A percentile compares a stretch with the other conserved stretches of the same genome.
Conservation (phyloP, 2,113 vertebrate genomes). For the Lota lota region DNA sequence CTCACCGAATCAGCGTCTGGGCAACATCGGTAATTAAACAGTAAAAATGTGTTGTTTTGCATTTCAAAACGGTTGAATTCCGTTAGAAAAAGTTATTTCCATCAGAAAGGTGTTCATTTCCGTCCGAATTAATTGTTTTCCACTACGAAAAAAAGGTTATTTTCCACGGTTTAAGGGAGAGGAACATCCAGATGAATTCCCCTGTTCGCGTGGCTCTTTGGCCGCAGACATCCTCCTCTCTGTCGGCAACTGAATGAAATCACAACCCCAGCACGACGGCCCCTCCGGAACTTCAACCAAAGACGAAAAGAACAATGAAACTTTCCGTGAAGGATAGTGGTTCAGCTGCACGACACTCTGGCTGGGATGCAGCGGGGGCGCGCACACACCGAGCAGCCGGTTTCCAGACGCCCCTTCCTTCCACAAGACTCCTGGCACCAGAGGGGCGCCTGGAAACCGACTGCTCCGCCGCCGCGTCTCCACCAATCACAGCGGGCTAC, state of each 20-base stretch:
- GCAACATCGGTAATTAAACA: neutral
- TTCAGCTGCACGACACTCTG: neutral
- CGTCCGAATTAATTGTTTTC: neutral
- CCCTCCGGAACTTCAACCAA: too few relatives aligned
- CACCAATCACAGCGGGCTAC: constrained; percentile 74
- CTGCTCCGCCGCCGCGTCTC: constrained; percentile 30
- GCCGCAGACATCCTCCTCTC: neutral
- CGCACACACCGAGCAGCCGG: constrained; percentile 63
- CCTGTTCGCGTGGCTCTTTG: neutral
- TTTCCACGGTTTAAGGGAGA: too few relatives aligned
- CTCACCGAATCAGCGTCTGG: too few relatives aligned
- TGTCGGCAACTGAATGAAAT: neutral
- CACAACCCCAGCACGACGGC: too few relatives aligned
- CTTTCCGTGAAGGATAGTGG: neutral
- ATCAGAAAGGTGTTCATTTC: too few relatives aligned
- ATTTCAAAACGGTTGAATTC: neutral
- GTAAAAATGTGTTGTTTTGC: neutral
- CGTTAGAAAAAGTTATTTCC: neutral
- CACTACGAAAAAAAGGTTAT: too few relatives aligned
- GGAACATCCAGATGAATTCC: too few relatives aligned
- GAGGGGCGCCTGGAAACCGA: constrained; percentile 71
- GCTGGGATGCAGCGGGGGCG: constrained; percentile 40
- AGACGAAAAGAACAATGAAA: neutral
- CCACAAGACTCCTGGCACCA: constrained; percentile 44
- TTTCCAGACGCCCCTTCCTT: constrained; percentile 74